Evolutionary conservation across 2,797 vertebrate genomes (phyloP), one percentile per base, ranked within the genome.

Genomic region (Macroramphosus scolopax): DNA sequence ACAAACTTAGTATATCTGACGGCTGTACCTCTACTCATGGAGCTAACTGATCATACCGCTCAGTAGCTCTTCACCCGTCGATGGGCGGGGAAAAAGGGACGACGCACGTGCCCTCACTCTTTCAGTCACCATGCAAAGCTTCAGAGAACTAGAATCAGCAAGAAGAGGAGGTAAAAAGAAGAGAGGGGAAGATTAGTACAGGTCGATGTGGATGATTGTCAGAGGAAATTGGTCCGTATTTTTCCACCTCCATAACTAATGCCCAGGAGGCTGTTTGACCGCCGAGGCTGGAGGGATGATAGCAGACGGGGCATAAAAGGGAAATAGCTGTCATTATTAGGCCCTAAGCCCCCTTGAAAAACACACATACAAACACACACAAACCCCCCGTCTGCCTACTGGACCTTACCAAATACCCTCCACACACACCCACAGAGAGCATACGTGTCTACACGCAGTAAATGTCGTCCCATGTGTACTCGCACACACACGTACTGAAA

Each of bases 201-300:
- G 45, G 45, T 36, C 73, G 63, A 63, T 68, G 64, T 39, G 33
- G 56, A 53, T 33, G 32, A 39, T 56, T 73, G 63, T 72, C 57
- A 51, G 35, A 67, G 54, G 35, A 64, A 81, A 69, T 76, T 78
- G 77, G 52, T 71, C 31, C 24, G 48, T 77, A 56, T 72, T 75
- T 76, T 68, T 64, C 45, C 31, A 10, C 47, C 3, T 30, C 46
- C 57, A 46, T 77, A 73, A 72, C 59, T 77, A 48, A 50, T 1
- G n/a, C 54, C 67, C 67, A 24, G 38, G 39, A 69, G 46, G 63
- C 31, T 56, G 51, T 68, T 13, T 30, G 40, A 65, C 62, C 39
- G 51, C 63, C 50, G 43, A 66, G 44, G 58, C 28, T 53, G 63
- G 56, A 80, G 40, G 44, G 28, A 71, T 64, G 54, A 54, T 50